A percentile compares a stretch with the other conserved stretches of the same genome.
Conservation (phyloP, 2,113 vertebrate genomes). For the Sebastes schlegelii region DNA sequence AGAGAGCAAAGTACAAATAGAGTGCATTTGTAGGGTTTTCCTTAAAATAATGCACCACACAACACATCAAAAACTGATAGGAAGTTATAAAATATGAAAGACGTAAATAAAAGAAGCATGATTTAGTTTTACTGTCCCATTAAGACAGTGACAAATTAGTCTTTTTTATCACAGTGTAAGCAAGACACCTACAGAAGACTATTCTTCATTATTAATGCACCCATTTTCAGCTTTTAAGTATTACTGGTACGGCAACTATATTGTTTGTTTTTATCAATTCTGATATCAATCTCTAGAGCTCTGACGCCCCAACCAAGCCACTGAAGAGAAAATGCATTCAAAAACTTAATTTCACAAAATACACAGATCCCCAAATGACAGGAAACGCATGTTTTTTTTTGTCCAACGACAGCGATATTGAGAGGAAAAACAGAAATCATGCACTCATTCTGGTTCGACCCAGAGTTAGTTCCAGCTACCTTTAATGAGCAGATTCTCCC, state of each 20-base stretch:
- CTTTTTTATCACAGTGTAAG: background rate
- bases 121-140: background rate
- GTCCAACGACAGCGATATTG: background rate
- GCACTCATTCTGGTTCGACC: slow-evolving; percentile 24
- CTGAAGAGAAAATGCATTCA: background rate
- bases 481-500: slow-evolving; percentile 79
- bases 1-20: background rate
- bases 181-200: background rate
- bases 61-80: background rate
- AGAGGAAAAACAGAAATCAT: background rate
- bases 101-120: background rate
- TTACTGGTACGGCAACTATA: background rate
- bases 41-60: background rate
- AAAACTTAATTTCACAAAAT: background rate
- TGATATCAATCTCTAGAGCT: background rate
- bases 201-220: background rate
- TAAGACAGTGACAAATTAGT: background rate
- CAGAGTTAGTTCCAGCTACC: slow-evolving; percentile 41
- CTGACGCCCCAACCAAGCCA: background rate
- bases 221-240: background rate
- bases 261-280: background rate
- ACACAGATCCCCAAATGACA: background rate
- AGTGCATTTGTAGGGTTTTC: background rate
- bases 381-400: background rate
- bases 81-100: background rate